A percentile compares a stretch with the other conserved stretches of the same genome.
Conservation (phyloP, 2,888 invertebrate genomes). For the Melikaiella ostensackeni region DNA sequence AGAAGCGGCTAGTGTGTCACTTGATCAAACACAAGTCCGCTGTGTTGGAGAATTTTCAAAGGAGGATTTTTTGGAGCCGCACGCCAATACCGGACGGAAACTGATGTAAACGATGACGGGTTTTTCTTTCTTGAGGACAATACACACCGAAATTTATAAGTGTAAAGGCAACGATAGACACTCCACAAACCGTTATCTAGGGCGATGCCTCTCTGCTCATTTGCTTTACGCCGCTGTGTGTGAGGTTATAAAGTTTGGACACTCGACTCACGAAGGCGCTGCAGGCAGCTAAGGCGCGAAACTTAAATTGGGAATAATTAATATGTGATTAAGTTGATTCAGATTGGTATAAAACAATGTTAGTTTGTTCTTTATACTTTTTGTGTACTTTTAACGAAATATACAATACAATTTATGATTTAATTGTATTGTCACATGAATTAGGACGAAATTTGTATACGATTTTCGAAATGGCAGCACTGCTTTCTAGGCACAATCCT, state of each 20-base stretch:
- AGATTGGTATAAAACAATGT: background rate
- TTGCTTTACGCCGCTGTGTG: slow-evolving; percentile 55
- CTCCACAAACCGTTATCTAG: slow-evolving; percentile 74
- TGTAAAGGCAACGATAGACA: slow-evolving; percentile 62
- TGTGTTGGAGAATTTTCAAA: slow-evolving; percentile 3
- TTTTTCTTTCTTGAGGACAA: slow-evolving; percentile 40
- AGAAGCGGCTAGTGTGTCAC: slow-evolving; percentile 45
- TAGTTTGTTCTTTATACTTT: background rate
- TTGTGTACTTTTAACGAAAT: background rate
- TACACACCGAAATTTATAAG: slow-evolving; percentile 50
- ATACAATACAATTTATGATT: background rate
- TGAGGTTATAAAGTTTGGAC: slow-evolving; percentile 33
- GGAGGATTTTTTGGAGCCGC: background rate
- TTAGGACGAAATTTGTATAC: background rate
- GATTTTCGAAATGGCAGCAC: background rate
- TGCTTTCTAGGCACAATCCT: background rate
- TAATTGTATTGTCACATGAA: background rate
- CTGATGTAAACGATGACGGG: slow-evolving; percentile 14
- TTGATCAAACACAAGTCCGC: slow-evolving; percentile 14
- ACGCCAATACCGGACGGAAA: slow-evolving; percentile 12
- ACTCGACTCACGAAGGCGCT: slow-evolving; percentile 8
- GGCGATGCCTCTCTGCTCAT: slow-evolving; percentile 73
- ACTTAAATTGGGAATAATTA: background rate
- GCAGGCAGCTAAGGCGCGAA: background rate
- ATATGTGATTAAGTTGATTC: background rate